Percentiles rank a stretch among this genome's conserved stretches.
These are phyloP conservation scores for Lysandra bellargus DNA, from an alignment of 2,888 invertebrate genomes.

Conservation along the genomic window DNA sequence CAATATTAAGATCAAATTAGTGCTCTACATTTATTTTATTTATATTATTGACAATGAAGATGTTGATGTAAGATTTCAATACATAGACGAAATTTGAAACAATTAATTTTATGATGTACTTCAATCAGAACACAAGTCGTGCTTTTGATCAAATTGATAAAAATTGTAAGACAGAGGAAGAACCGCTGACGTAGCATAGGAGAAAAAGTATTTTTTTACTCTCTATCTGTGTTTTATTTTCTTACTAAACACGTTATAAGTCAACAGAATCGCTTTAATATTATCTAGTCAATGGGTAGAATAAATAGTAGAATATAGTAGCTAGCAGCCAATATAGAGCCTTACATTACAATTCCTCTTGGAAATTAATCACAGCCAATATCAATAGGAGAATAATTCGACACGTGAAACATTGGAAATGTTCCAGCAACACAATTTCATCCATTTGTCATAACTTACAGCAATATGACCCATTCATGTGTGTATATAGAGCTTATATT, in stretches of 20 bases:
- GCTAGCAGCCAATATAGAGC: neutral
- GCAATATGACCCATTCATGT: constrained; percentile 38
- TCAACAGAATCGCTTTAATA: no score
- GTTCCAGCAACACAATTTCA: constrained; percentile 51
- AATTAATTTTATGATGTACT: no score
- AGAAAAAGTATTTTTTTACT: no score
- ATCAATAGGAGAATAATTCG: constrained; percentile 50
- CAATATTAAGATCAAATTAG: neutral
- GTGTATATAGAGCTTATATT: constrained; percentile 17
- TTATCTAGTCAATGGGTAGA: neutral
- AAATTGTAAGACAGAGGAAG: no score
- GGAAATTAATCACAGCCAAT: constrained; percentile 55
- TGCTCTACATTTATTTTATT: no score
- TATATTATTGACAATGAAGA: no score
- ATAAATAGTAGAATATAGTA: neutral
- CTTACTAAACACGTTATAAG: no score
- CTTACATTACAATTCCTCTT: constrained; percentile 15
- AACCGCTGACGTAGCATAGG: neutral
- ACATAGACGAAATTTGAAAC: no score
- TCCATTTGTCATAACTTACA: constrained; percentile 44
- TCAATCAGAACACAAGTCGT: no score
- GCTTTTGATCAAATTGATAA: no score
- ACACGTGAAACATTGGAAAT: constrained; percentile 54
- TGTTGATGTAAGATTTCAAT: no score
- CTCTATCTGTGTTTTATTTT: no score